Base-by-base conservation (phyloP, 1,140 invertebrate genomes). In the Dinothrombium tinctorium region DNA sequence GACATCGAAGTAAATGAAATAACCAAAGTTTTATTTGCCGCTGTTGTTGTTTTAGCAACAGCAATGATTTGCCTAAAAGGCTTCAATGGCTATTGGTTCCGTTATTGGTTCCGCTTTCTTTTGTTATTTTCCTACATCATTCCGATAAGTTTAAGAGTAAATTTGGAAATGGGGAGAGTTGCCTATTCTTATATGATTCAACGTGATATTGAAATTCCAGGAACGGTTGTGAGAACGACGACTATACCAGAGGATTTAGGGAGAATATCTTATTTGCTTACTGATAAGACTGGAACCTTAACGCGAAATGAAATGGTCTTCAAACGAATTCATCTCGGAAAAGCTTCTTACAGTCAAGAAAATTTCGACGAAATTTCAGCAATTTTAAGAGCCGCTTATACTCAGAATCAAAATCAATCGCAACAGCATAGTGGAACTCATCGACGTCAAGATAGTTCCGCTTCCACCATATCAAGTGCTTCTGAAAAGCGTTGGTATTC, bases 231-330 rank as follows among this genome's bases (percentile, higher is more conserved):
- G 40, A 66, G 94, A n/a, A 90, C 81, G 31, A 95, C 87, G 0
- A 98, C 90, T 2, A 98, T 99, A 50, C 84, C 90, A 0, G 94
- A 99, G 63, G 92, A 99, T 60, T 59, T 94, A n/a, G 89, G 89
- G 0, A 62, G 92, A 36, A 89, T 98, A 49, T 80, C 78, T 2
- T 98, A 95, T 59, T 62, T 98, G 33, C 59, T 98, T 2, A 86
- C 82, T 0, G 94, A 99, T 56, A 99, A 99, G 64, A 99, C 92
- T 0, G 94, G 92, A 4, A 99, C 94, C 0, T 62, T 98, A 4
- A 99, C 94, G 0, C 86, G 94, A 59, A 99, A 99, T 61, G 87
- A 90, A 56, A 99, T 98, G 94, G 75, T 90, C 2, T 87, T 95
- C 53, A 90, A 90, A 54, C 79, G 82, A 51, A 62, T 96, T 4